Evolutionary conservation across 2,797 vertebrate species (phyloP), one percentile per base, ranked within the genome.

Genomic region (Rhynchotus rufescens): DNA sequence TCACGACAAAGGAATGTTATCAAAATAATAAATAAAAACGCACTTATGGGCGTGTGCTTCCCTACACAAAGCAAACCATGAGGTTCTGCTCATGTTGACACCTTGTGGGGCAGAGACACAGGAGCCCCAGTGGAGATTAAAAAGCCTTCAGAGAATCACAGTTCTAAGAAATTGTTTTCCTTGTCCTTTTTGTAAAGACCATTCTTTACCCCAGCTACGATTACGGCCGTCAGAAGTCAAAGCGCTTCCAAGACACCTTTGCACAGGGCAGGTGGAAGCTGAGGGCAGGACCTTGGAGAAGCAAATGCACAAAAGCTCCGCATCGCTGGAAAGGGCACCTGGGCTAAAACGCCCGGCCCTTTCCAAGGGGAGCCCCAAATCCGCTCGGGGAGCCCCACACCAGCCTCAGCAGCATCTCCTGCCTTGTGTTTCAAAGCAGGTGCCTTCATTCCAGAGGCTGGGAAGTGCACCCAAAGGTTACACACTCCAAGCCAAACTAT

Each of bases 391-490:
- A 88, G 83, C 26, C 3, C 2, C 84, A n/a, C 66, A 81, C 49
- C 36, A 59, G 80, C 72, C 62, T 87, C 76, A 93, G 62, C 34
- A 75, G 42, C 49, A 67, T 3, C 56, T 34, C 19, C 6, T 1
- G 2, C 21, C 47, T 16, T 3, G 9, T 12, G 38, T 81, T 89
- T 57, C 60, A 69, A 81, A 91, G 91, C 60, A 67, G 80, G 79
- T 22, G 38, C 26, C 47, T 36, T 65, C 82, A 75, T 75, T 90
- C 79, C 91, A 91, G 83, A 91, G 76, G 80, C 1, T 4, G 86
- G 74, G 83, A 92, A 91, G 84, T 36, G 52, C 54, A 79, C 61
- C 85, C 85, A 81, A 42, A 89, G 40, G 77, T 21, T 82, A 64
- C 26, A 45, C 10, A 4, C 32, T 69, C 9, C 10, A 54, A 84